Percentiles rank a stretch among this genome's conserved stretches.
Evolutionary conservation across 2,888 invertebrate genomes (phyloP).

Genomic region (Drosophila hamatofila): DNA sequence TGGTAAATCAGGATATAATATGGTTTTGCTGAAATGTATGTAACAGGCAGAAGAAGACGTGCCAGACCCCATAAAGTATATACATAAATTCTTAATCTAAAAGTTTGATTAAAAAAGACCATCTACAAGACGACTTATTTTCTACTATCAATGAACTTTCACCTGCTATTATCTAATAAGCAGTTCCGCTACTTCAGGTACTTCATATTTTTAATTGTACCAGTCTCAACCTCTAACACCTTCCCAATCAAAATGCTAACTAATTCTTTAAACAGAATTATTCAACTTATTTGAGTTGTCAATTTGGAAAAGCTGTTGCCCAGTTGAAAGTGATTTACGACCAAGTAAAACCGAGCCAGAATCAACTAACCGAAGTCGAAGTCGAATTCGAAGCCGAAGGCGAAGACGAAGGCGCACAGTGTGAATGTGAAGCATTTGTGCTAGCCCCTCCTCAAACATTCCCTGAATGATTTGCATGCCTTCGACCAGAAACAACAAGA

Average conservation of each 20-base stretch:
- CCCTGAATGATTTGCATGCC: conserved; percentile 76
- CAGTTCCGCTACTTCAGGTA: no score
- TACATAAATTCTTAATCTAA: no score
- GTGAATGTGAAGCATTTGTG: conserved; percentile 61
- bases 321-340: conserved; percentile 52
- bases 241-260: neutral
- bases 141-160: no score
- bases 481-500: conserved; percentile 36
- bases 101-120: no score
- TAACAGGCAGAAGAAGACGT: no score
- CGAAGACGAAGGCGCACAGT: conserved; percentile 31
- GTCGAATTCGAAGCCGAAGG: neutral
- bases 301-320: conserved; percentile 50
- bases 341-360: conserved; percentile 19
- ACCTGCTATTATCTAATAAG: no score
- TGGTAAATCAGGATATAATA: no score
- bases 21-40: no score
- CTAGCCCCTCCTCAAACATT: conserved; percentile 51
- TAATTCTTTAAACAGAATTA: neutral
- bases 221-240: neutral
- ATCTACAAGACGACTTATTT: no score
- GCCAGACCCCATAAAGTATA: no score
- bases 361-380: conserved; percentile 9
- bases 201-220: no score
- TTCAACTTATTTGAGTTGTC: conserved; percentile 29